Conservation (phyloP, 2,888 invertebrate genomes). For the Odontothrips loti region DNA sequence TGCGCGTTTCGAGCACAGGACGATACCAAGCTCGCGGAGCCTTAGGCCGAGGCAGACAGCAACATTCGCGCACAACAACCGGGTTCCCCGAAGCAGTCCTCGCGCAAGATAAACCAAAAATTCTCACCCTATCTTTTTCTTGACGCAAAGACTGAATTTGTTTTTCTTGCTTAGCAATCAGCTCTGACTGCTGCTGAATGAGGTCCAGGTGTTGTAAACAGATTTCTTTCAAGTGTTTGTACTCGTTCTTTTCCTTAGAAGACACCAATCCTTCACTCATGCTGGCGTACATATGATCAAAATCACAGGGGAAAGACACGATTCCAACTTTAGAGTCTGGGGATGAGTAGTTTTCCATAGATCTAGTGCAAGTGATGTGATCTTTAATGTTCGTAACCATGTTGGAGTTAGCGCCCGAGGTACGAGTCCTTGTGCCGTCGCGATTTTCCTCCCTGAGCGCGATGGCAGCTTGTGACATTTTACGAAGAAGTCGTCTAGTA, state of each 20-base stretch:
- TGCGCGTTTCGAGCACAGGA: too few relatives aligned
- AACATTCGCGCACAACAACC: too few relatives aligned
- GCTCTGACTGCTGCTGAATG: slow-evolving; percentile 85
- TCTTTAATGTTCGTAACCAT: slow-evolving; percentile 50
- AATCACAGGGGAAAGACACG: slow-evolving; percentile 57
- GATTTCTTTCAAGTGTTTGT: slow-evolving; percentile 70
- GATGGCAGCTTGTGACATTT: slow-evolving; percentile 23
- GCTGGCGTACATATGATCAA: slow-evolving; percentile 71
- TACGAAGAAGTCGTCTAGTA: neutral
- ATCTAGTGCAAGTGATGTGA: slow-evolving; percentile 42
- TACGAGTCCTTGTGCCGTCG: neutral
- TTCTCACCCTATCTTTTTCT: slow-evolving; percentile 73
- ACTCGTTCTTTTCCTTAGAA: slow-evolving; percentile 48
- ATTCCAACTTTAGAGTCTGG: slow-evolving; percentile 54
- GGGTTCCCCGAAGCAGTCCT: too few relatives aligned
- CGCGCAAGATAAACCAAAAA: too few relatives aligned
- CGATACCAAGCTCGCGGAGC: too few relatives aligned
- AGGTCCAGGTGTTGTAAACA: slow-evolving; percentile 78
- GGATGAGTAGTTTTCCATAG: slow-evolving; percentile 37
- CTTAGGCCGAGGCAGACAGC: too few relatives aligned
- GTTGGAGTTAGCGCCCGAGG: slow-evolving; percentile 40
- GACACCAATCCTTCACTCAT: slow-evolving; percentile 42
- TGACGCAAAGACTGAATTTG: slow-evolving; percentile 64
- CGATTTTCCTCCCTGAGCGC: neutral
- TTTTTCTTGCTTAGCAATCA: slow-evolving; percentile 74